phyloP scores from a whole-genome alignment of 2,113 vertebrate species.

The Amphilophus citrinellus region DNA sequence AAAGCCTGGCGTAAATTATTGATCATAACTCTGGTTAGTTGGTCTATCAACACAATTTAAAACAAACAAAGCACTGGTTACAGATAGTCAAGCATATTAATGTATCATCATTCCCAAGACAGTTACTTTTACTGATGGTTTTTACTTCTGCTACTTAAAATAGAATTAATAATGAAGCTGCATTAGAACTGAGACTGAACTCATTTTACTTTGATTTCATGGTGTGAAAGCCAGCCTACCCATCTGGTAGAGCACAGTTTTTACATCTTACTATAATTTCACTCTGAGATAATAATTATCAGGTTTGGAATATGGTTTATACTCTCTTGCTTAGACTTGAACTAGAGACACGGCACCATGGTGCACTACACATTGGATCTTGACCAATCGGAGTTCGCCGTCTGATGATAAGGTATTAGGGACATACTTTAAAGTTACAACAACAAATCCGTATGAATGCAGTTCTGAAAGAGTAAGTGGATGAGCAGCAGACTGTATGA shows the following conservation, averaged over 20 bases:
- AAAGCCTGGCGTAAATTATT: too few species aligned
- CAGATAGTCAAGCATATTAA: neutral
- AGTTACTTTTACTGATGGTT: neutral
- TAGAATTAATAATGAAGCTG: conserved; percentile 4
- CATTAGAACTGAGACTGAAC: neutral
- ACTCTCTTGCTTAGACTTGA: neutral
- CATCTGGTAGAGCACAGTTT: neutral
- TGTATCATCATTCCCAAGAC: neutral
- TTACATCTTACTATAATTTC: neutral
- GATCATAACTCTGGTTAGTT: too few species aligned
- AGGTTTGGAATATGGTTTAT: neutral
- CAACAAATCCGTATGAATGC: neutral
- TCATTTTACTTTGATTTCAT: conserved; percentile 4
- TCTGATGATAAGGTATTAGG: neutral
- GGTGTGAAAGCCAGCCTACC: conserved; percentile 2
- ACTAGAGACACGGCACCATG: too few species aligned
- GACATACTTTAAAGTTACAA: neutral
- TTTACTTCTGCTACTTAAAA: neutral
- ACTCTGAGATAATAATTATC: neutral
- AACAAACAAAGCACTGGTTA: neutral
- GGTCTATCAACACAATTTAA: too few species aligned
- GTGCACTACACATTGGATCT: neutral
- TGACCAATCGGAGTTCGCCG: neutral
- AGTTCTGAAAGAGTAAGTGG: neutral
- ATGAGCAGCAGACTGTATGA: neutral